Base-by-base conservation (phyloP, 1,140 invertebrate species). In the Zaprionus taronus region DNA sequence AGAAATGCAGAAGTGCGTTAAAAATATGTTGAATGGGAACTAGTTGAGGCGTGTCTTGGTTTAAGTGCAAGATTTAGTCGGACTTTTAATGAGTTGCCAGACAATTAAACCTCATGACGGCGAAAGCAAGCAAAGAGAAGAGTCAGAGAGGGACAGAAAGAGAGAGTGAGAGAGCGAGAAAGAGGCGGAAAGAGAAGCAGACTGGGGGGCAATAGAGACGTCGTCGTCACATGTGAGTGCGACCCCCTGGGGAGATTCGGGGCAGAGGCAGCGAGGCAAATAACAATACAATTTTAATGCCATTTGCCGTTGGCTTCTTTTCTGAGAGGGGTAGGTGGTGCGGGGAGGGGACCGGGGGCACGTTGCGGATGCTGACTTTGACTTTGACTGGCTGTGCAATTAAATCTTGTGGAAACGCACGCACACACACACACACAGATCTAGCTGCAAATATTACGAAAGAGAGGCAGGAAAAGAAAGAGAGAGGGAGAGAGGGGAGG, bases 201-300 rank as follows among this genome's bases (percentile, higher is more conserved):
- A 38, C 36, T 38, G 36, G 36, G 36, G 4, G 36, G 41, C 15
- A 17, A 47, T n/a, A 47, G 41, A 47, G 41, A 47, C n/a, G 41
- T 17, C 31, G 31, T 34, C 31, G 15, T 36, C n/a, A 17, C 26
- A 49, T 49, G 58, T 14, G 44, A 26, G 41, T 44, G 41, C 41
- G 15, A 34, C 41, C 41, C 41, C 41, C 41, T 44, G 47, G 15
- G 38, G 53, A 55, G 58, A 11, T 34, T 14, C 49, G 20, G 47
- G 67, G 67, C 41, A 44, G 7, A n/a, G 65, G 68, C 67, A 80
- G 68, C 70, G 62, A 82, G 36, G 72, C 83, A 86, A 77, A 86
- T 86, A 86, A 86, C 80, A 87, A 83, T 89, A 87, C 84, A 83
- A 81, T 89, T 87, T 87, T 72, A 89, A 83, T 87, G 83, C 78